Evolutionary conservation across 2,888 invertebrate genomes (phyloP), one percentile per base, ranked within the genome.

Genomic region (Flabesymbios commensalis): DNA sequence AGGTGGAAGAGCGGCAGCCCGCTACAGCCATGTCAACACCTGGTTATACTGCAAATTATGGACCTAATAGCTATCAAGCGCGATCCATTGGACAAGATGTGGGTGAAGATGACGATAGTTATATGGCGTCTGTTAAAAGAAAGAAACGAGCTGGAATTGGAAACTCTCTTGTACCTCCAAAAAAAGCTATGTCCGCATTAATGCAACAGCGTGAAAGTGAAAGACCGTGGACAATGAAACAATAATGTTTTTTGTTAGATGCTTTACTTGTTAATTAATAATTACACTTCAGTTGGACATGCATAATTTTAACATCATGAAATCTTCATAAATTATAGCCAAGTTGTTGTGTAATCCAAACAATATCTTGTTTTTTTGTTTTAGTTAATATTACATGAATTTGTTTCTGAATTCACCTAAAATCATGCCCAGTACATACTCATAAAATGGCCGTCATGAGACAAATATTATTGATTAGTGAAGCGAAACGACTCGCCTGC

Each of bases 141-240:
- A 84, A 83, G 63, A 92, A 90, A 75, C 84, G 92, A 57, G 90
- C 91, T 47, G 94, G 94, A 0, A 83, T 94, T 19, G 87, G 89
- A 39, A 88, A 91, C 76, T 87, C 87, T 3, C 81, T 94, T 56
- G 85, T 90, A 45, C 94, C 94, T 7, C 89, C 92, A 26, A 93
- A 93, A 78, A 92, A 90, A 84, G 91, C 93, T 10, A 87, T 93
- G 83, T 91, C 90, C 83, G 57, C 72, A 1, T 66, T 78, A 17
- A 59, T 67, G 17, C 65, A 69, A 56, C 74, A 76, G 43, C 65
- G 78, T 53, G 52, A 62, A 28, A 63, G 72, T 48, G 79, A 81
- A 61, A 67, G 78, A 53, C 80, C 80, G 3, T 80, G 80, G 80
- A 78, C 78, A 22, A 42, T 74, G 3, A 57, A 70, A 3, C 65